These are phyloP conservation scores for Pollenia angustigena DNA, from an alignment of 2,888 invertebrate species.

Conservation along the genomic window DNA sequence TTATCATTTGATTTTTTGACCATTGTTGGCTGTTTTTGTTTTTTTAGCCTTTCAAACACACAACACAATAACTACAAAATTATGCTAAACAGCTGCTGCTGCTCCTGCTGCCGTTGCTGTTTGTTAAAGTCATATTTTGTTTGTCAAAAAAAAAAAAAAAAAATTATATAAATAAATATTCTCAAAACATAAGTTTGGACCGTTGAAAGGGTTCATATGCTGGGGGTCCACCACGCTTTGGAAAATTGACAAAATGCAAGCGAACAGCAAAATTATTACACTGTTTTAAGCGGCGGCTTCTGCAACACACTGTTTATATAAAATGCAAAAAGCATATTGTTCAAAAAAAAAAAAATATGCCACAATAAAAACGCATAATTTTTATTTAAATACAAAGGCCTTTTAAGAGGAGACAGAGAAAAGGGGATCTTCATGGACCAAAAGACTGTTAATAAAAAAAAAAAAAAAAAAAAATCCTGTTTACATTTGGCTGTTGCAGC, in stretches of 20 bases:
- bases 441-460: constrained; percentile 40
- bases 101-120: neutral
- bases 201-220: constrained; percentile 61
- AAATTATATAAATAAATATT: constrained; percentile 24
- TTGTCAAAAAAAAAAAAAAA: constrained; percentile 54
- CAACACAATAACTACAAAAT: constrained; percentile 55
- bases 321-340: constrained; percentile 40
- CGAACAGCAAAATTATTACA: constrained; percentile 60
- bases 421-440: constrained; percentile 10
- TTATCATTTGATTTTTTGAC: constrained; percentile 65
- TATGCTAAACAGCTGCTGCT: constrained; percentile 74
- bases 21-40: constrained; percentile 58
- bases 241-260: constrained; percentile 30
- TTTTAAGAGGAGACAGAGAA: neutral
- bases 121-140: constrained; percentile 65
- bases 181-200: neutral
- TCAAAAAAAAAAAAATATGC: constrained; percentile 24
- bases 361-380: constrained; percentile 63
- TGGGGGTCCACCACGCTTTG: constrained; percentile 64
- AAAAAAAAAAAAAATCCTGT: constrained; percentile 63
- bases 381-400: constrained; percentile 5
- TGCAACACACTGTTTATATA: constrained; percentile 80
- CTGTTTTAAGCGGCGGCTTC: constrained; percentile 83
- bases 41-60: constrained; percentile 20
- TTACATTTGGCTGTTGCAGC: constrained; percentile 46